These are phyloP conservation scores for Phyllotreta striolata DNA, from an alignment of 2,888 invertebrate species.

Conservation along the genomic window DNA sequence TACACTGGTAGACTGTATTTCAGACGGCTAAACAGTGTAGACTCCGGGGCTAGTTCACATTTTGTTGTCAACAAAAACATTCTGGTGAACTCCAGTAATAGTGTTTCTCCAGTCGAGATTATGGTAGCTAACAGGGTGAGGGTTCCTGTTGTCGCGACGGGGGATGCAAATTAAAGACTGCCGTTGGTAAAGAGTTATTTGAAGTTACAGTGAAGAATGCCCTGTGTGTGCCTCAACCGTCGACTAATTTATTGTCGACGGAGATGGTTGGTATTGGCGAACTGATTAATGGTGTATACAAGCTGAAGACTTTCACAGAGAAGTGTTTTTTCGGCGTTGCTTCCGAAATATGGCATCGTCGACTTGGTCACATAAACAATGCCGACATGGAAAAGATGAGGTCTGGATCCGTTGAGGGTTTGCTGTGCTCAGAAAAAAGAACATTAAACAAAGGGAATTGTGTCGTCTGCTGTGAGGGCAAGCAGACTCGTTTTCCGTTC, in stretches of 20 bases:
- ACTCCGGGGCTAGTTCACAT: slow-evolving; percentile 29
- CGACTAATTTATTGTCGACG: slow-evolving; percentile 32
- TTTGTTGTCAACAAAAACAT: slow-evolving; percentile 34
- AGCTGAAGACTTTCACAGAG: slow-evolving; percentile 8
- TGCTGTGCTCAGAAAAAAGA: neutral
- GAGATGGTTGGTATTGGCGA: slow-evolving; percentile 15
- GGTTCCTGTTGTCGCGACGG: slow-evolving; percentile 25
- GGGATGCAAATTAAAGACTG: slow-evolving; percentile 20
- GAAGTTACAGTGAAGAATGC: slow-evolving; percentile 23
- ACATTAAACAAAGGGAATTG: slow-evolving; percentile 14
- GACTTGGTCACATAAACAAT: slow-evolving; percentile 13
- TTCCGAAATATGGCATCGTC: neutral
- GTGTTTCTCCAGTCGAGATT: slow-evolving; percentile 20
- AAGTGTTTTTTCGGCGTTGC: no score
- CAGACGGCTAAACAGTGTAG: no score
- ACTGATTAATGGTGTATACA: slow-evolving; percentile 13
- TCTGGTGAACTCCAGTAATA: slow-evolving; percentile 22
- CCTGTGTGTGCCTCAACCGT: slow-evolving; percentile 27
- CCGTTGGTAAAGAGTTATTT: slow-evolving; percentile 16
- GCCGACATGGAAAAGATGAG: slow-evolving; percentile 13
- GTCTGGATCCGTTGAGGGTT: no score
- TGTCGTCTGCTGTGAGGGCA: slow-evolving; percentile 31
- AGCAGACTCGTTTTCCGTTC: slow-evolving; percentile 49
- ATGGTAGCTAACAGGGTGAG: slow-evolving; percentile 31
- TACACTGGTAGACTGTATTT: no score